Base-by-base conservation (phyloP, 2,113 vertebrate genomes). In the Tragelaphus buxtoni region DNA sequence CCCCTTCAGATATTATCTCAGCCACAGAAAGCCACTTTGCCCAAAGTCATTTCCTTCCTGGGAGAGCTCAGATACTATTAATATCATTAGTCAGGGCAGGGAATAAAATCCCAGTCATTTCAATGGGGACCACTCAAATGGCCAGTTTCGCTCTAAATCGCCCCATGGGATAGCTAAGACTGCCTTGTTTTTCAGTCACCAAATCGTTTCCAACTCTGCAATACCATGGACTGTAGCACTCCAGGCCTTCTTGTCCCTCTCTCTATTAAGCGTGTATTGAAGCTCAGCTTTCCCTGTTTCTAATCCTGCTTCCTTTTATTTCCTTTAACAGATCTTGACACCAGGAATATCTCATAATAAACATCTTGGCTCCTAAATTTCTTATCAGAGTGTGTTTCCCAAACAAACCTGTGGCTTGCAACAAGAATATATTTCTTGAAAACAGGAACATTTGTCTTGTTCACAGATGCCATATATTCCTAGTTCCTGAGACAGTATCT, bases 201-300 rank as follows among this genome's bases (percentile, higher is more conserved):
- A 42, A 42, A 20, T 39, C 9, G 1, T 22, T 18, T 69, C 65
- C 5, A 10, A 24, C 20, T 69, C 65, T 12, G n/a, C 9, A 0
- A 14, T 26, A 3, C 3, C 39, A 42, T 42, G 69, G 22, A 26
- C 69, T 74, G 1, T 7, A 74, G 39, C 69, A 26, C 1, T 5
- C 35, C 22, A 42, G 69, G 69, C 22, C 35, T 74, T 7, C 22
- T 42, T 74, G 11, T 74, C 22, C 20, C 35, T 74, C 69, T 74
- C 10, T 74, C 39, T 26, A 35, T 7, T 17, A 13, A 32, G 5
- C 1, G 9, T 69, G 12, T 13, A 17, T 3, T 42, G 24, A 5
- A 16, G 51, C 7, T 81, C 47, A 4, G 2, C 39, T 12, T 89
- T 47, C 56, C 30, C 30, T 77, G 17, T 32, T 0, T n/a, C 18